phyloP scores from a whole-genome alignment of 2,888 invertebrate genomes.

The Tenthredo mesomela region DNA sequence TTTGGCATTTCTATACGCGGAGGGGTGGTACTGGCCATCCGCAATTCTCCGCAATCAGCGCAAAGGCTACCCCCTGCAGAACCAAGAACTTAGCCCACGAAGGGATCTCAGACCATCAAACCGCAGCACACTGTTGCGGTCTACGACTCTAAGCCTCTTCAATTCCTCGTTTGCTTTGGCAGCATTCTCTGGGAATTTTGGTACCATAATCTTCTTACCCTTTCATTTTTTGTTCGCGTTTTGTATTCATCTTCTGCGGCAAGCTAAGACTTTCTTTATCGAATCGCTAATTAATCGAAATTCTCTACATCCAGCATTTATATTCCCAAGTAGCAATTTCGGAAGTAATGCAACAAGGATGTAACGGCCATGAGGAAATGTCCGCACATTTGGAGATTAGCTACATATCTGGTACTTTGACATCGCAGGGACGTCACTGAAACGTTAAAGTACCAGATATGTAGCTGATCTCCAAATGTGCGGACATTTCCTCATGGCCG shows the following conservation, averaged over 20 bases:
- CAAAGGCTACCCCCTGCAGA: background rate
- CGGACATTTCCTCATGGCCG: too few relatives aligned
- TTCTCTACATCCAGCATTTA: too few relatives aligned
- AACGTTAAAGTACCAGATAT: too few relatives aligned
- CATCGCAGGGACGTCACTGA: too few relatives aligned
- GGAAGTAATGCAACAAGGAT: too few relatives aligned
- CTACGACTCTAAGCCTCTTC: background rate
- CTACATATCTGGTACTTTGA: too few relatives aligned
- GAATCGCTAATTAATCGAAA: background rate
- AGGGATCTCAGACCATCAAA: background rate
- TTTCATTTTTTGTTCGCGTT: background rate
- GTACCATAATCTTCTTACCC: background rate
- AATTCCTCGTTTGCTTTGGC: background rate
- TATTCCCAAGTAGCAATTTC: too few relatives aligned
- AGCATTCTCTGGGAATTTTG: background rate
- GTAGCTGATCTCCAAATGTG: too few relatives aligned
- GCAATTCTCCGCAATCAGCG: background rate
- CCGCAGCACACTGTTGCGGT: constrained; percentile 18
- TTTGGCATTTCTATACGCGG: background rate
- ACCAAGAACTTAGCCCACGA: constrained; percentile 5
- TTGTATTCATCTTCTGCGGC: background rate
- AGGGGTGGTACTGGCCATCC: background rate
- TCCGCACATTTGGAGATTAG: too few relatives aligned
- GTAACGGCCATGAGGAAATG: too few relatives aligned
- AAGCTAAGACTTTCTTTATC: background rate